Evolutionary conservation across 2,113 vertebrate genomes (phyloP).

Genomic region (Pogona vitticeps): DNA sequence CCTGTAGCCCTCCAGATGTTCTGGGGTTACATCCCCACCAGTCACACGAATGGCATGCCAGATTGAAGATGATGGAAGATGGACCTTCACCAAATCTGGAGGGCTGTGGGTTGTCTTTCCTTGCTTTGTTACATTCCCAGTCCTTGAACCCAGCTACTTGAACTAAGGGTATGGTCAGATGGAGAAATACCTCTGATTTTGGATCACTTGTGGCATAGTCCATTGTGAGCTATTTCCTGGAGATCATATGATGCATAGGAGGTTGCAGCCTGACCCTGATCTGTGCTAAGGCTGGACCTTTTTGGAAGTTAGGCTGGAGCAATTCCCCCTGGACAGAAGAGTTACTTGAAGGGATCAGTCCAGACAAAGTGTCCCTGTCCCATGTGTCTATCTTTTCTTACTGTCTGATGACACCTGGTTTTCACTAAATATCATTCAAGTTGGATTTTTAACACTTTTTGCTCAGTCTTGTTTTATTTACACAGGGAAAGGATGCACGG

Average conservation of each 20-base stretch:
- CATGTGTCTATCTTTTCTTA: too few relatives aligned
- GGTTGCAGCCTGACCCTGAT: neutral
- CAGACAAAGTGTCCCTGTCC: too few relatives aligned
- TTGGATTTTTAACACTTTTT: neutral
- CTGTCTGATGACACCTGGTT: neutral
- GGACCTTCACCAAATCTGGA: neutral
- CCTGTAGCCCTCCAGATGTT: too few relatives aligned
- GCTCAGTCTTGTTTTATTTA: constrained; percentile 17
- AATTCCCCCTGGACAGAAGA: too few relatives aligned
- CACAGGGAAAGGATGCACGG: constrained; percentile 22
- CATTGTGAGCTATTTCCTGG: too few relatives aligned
- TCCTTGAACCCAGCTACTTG: neutral
- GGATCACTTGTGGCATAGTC: too few relatives aligned
- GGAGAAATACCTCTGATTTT: too few relatives aligned
- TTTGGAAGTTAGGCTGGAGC: neutral
- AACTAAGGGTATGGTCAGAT: too few relatives aligned
- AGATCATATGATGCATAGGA: too few relatives aligned
- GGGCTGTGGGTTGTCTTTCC: neutral
- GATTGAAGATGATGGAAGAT: too few relatives aligned
- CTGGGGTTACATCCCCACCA: too few relatives aligned
- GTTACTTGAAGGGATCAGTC: neutral
- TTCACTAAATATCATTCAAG: neutral
- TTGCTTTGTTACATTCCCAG: neutral
- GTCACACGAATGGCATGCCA: too few relatives aligned
- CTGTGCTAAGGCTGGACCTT: neutral